Evolutionary conservation across 2,797 vertebrate species (phyloP), one percentile per base, ranked within the genome.

Genomic region (Poecilia gillii): DNA sequence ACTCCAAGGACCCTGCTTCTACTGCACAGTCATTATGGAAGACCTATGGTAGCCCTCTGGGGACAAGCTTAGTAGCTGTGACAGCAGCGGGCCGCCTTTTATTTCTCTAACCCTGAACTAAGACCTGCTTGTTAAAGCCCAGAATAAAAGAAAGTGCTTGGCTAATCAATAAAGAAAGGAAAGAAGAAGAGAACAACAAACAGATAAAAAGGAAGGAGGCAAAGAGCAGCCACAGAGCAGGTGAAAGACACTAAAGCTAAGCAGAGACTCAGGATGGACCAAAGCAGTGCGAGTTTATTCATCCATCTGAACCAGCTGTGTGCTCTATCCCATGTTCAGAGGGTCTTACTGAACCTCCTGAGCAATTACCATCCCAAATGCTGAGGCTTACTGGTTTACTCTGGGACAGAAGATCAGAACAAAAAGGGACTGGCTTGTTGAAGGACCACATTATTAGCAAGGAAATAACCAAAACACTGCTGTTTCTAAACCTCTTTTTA

Each of bases 51-150:
- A 81, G 74, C 74, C 86, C 89, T 80, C 80, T 2, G 77, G 90
- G 87, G 84, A 92, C 86, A 36, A 82, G 23, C 55, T 71, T 79
- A 75, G 59, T 57, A 79, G 81, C 88, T 82, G 87, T 84, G 90
- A 91, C 89, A 87, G 91, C 89, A 88, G 45, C 13, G 82, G 76
- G 71, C 78, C 25, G 85, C 83, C 79, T 86, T 90, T 90, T 84
- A 90, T 87, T 86, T 86, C 83, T 83, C 88, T 72, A 81, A 84
- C 76, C 85, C 80, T 77, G 80, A 85, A 75, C 84, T 62, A 33
- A 78, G 73, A 74, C 57, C 82, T 33, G 89, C 92, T 93, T 84
- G 93, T 93, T 93, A 92, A 92, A 93, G 83, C 36, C 77, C 47
- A 45, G 64, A 77, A 74, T 64, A 64, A 85, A 80, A 83, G 62